A percentile compares a stretch with the other conserved stretches of the same genome.
Evolutionary conservation across 2,113 vertebrate species (phyloP).

Genomic region (Maccullochella peelii): DNA sequence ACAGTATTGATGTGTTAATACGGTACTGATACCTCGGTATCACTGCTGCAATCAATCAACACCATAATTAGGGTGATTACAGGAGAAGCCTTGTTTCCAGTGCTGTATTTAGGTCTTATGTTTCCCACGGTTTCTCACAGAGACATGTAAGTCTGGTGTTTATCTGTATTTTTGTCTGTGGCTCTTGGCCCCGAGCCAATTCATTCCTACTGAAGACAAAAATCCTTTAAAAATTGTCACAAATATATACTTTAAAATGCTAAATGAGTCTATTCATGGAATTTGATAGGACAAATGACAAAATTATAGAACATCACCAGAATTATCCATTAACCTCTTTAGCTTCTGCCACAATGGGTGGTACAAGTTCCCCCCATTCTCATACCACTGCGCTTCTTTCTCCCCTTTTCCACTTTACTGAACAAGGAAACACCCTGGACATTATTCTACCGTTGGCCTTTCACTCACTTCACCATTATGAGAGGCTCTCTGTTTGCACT

Average conservation of each 20-base stretch:
- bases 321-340: neutral
- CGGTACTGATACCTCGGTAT: conserved; percentile 6
- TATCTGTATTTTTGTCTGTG: neutral
- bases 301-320: neutral
- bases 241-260: too few relatives aligned
- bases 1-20: conserved; percentile 28
- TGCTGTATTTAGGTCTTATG: neutral
- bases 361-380: neutral
- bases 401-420: neutral
- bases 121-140: neutral
- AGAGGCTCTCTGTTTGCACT: neutral
- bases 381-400: neutral
- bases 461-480: neutral
- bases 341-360: neutral
- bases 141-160: neutral
- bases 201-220: neutral
- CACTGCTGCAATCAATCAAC: neutral
- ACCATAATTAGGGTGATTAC: conserved; percentile 17
- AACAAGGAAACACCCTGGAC: neutral
- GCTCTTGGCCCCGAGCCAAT: neutral
- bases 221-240: too few relatives aligned
- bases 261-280: too few relatives aligned
- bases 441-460: neutral
- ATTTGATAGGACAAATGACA: neutral
- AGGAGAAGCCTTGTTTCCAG: neutral